These are phyloP conservation scores for Hydraecia micacea DNA, from an alignment of 2,888 invertebrate genomes.

Conservation along the genomic window DNA sequence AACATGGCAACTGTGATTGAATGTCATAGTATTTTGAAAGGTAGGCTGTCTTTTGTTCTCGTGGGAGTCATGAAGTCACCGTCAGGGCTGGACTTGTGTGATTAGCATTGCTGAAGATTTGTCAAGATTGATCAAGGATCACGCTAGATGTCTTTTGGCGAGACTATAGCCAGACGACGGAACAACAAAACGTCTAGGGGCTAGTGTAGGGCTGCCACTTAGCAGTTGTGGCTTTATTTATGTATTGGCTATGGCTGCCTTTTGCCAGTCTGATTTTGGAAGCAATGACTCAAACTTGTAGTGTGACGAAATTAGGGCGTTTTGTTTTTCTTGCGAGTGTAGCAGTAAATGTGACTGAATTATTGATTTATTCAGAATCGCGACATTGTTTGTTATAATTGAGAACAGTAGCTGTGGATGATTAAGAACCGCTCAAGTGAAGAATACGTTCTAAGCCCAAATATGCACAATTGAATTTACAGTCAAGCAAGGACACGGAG, in stretches of 20 bases:
- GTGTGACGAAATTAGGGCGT: not conserved
- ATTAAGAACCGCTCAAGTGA: not conserved
- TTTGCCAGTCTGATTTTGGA: not conserved
- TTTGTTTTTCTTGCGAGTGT: not conserved
- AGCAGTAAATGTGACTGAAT: no score
- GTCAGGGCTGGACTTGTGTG: not conserved
- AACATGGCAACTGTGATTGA: not conserved
- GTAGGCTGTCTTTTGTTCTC: not conserved
- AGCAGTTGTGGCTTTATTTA: constrained; percentile 31
- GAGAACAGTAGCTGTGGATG: not conserved
- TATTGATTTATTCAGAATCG: not conserved
- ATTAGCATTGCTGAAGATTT: not conserved
- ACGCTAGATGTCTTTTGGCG: not conserved
- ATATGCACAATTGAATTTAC: not conserved
- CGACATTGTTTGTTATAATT: not conserved
- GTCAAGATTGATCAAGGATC: not conserved
- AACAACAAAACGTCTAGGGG: constrained; percentile 64
- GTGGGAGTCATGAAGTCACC: not conserved
- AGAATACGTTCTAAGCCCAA: not conserved
- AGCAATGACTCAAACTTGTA: not conserved
- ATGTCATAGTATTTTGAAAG: not conserved
- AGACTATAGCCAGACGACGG: constrained; percentile 64
- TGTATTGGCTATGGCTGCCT: not conserved
- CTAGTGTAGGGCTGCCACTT: constrained; percentile 25
- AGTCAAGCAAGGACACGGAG: not conserved